Base-by-base conservation (phyloP, 2,113 vertebrate species). In the Elachura formosa region DNA sequence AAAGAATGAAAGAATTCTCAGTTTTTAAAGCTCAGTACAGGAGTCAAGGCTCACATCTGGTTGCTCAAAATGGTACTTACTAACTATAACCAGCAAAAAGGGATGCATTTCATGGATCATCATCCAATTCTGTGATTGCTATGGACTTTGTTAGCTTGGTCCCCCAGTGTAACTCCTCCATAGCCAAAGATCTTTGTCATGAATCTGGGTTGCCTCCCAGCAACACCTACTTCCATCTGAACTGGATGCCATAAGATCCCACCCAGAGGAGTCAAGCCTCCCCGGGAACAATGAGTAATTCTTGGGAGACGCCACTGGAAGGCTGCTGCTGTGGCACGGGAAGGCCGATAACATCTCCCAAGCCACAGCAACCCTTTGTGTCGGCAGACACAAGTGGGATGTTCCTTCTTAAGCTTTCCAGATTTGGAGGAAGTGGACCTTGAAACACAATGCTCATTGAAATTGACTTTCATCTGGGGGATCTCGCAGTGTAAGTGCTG, bases 391-490 rank as follows among this genome's bases (percentile, higher is more conserved):
- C 97, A 98, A 98, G 98, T 98, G 97, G 97, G 98, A 98, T 98
- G 97, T 98, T 98, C 97, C 97, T 97, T 97, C 97, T 97, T 94
- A 89, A 95, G 97, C 92, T 96, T 98, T 96, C 94, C 95, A 84
- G 96, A 95, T 95, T 96, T 24, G 55, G 96, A 98, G 98, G 98
- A 98, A 98, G 97, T 95, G 89, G 97, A 93, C 96, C 97, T 94
- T 93, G 93, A 98, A 98, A 98, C 97, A 98, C 97, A 98, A 98
- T 98, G 97, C 97, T 97, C 97, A 98, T 96, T 98, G 97, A 98
- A 98, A 97, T 96, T 6, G 21, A 64, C 96, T 98, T 98, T 98
- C 96, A 97, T 98, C 97, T 97, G 86, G 96, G 87, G 95, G 97
- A 97, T 95, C 96, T 96, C 18, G 5, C 74, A 3, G 93, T 49